Percentiles rank a stretch among this genome's conserved stretches.
Conservation (phyloP, 2,888 invertebrate genomes). For the Caenorhabditis sp. region DNA sequence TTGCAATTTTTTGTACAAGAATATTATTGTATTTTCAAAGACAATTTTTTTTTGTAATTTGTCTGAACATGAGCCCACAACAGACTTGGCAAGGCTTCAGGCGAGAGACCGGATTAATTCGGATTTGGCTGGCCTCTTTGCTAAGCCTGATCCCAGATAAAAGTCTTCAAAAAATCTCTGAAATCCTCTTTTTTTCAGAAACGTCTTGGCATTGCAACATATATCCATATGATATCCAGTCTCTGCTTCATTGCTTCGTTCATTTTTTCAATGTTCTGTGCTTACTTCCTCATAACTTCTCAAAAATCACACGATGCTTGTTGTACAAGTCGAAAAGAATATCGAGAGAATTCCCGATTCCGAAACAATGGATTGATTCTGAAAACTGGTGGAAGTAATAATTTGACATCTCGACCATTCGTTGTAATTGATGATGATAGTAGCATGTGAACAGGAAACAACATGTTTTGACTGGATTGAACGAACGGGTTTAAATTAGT, state of each 20-base stretch:
- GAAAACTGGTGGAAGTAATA: conserved; percentile 19
- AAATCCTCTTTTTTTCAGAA: no score
- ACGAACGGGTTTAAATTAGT: not conserved
- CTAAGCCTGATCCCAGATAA: no score
- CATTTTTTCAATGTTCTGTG: conserved; percentile 49
- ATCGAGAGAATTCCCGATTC: conserved; percentile 37
- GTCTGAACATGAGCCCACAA: no score
- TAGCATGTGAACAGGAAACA: conserved; percentile 25
- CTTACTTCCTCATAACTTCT: conserved; percentile 50
- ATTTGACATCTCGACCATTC: conserved; percentile 40
- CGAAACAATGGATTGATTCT: conserved; percentile 26
- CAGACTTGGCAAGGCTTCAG: no score
- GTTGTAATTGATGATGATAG: conserved; percentile 50
- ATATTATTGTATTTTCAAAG: no score
- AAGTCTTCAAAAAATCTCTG: not conserved
- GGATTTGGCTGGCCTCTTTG: no score
- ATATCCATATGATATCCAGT: conserved; percentile 43
- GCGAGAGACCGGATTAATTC: no score
- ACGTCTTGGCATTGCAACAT: conserved; percentile 43
- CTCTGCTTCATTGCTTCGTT: conserved; percentile 42
- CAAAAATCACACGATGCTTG: conserved; percentile 44
- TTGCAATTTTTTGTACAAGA: no score
- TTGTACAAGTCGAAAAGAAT: conserved; percentile 42
- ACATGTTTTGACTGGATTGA: not conserved
- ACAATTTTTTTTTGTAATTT: no score